Conservation (phyloP, 2,888 invertebrate species). For the Acanthopleura granulata region DNA sequence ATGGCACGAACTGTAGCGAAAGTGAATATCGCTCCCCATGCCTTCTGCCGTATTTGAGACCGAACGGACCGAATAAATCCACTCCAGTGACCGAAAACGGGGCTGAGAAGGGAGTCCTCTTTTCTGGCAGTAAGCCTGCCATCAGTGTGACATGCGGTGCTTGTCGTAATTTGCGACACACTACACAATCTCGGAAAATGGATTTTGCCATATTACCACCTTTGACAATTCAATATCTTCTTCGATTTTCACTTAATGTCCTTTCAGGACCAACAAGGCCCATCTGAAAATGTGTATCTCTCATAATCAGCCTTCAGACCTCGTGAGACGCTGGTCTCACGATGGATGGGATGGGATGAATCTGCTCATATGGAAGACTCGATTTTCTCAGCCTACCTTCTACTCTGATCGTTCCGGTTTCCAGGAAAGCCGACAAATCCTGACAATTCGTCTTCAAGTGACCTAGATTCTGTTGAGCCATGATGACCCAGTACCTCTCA, state of each 20-base stretch:
- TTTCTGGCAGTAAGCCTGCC: slow-evolving; percentile 20
- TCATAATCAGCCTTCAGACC: not conserved
- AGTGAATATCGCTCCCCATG: slow-evolving; percentile 26
- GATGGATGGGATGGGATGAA: slow-evolving; percentile 19
- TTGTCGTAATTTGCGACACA: slow-evolving; percentile 19
- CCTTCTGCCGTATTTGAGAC: slow-evolving; percentile 8
- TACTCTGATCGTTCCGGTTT: too few species aligned
- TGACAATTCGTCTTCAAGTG: not conserved
- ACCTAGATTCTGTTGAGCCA: not conserved
- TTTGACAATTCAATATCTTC: slow-evolving; percentile 17
- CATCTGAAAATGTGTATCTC: slow-evolving; percentile 7
- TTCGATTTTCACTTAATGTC: slow-evolving; percentile 17
- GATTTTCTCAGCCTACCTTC: too few species aligned
- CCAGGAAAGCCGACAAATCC: too few species aligned
- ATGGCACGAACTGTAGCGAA: slow-evolving; percentile 23
- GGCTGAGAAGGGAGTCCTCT: slow-evolving; percentile 3
- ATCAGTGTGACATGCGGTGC: slow-evolving; percentile 16
- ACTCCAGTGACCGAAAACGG: slow-evolving; percentile 22
- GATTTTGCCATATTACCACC: slow-evolving; percentile 17
- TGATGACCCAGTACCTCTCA: not conserved
- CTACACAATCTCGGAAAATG: not conserved
- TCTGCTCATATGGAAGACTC: too few species aligned
- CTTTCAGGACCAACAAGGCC: slow-evolving; percentile 22
- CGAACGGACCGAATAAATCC: slow-evolving; percentile 25
- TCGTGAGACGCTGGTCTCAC: not conserved